Evolutionary conservation across 2,797 vertebrate species (phyloP).

Genomic region (Amphiprion clarkii): DNA sequence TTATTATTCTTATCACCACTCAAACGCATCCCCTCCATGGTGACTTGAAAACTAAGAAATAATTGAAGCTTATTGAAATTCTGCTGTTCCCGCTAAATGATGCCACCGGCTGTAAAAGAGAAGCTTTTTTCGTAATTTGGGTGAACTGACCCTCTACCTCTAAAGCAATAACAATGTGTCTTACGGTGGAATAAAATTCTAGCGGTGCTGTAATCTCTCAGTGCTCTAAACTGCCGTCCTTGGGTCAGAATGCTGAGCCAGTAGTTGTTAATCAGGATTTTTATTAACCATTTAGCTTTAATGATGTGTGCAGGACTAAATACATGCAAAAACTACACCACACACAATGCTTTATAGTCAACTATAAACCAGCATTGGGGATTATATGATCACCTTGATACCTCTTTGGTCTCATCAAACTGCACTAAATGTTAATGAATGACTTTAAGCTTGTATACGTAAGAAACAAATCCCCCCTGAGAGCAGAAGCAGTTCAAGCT

Average conservation of each 20-base stretch:
- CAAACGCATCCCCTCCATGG: too few species aligned
- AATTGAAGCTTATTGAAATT: neutral
- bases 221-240: constrained; percentile 10
- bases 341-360: constrained; percentile 34
- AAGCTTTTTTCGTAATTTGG: neutral
- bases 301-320: constrained; percentile 22
- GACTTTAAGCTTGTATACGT: constrained; percentile 26
- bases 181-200: neutral
- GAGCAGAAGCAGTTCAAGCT: constrained; percentile 11
- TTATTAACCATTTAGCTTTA: constrained; percentile 54
- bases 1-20: neutral
- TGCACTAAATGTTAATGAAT: constrained; percentile 52
- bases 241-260: constrained; percentile 10
- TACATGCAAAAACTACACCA: constrained; percentile 2
- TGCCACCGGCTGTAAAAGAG: neutral
- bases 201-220: neutral
- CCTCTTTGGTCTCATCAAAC: constrained; percentile 43
- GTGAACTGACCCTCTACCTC: neutral
- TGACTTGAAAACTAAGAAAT: neutral
- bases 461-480: neutral
- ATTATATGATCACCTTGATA: constrained; percentile 49
- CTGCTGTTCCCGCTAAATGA: neutral
- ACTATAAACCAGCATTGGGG: constrained; percentile 18
- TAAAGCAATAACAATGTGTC: constrained; percentile 1
- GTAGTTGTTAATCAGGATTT: constrained; percentile 42